Evolutionary conservation across 2,113 vertebrate genomes (phyloP).

Genomic region (Brachypteracias leptosomus): DNA sequence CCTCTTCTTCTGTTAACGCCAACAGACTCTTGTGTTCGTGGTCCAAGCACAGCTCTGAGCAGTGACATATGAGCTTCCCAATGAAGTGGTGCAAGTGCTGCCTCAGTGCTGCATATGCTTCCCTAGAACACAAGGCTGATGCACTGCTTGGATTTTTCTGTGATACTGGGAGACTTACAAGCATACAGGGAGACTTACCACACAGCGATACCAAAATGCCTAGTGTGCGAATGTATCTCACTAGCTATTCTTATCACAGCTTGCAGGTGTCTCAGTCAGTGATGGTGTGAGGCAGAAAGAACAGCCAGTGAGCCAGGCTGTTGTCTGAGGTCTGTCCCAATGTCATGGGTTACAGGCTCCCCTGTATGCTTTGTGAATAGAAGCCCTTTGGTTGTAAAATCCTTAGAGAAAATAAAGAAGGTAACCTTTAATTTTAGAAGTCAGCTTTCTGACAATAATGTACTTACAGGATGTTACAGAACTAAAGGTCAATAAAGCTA

Average conservation of each 20-base stretch:
- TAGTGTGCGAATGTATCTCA: background rate
- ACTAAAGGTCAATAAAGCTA: background rate
- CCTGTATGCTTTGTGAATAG: background rate
- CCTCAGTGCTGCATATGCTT: background rate
- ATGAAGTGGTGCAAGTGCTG: background rate
- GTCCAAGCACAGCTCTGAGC: background rate
- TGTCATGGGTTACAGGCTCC: background rate
- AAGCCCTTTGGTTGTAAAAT: background rate
- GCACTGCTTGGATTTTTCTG: background rate
- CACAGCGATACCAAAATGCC: background rate
- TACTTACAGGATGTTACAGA: background rate
- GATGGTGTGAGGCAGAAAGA: background rate
- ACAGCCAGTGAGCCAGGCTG: background rate
- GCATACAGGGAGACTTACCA: background rate
- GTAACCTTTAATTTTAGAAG: background rate
- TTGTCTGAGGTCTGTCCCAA: background rate
- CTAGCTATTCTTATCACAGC: background rate
- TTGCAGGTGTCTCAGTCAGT: background rate
- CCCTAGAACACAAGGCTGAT: background rate
- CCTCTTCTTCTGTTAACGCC: background rate
- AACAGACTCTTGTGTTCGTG: background rate
- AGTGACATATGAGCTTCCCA: background rate
- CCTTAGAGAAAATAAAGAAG: background rate
- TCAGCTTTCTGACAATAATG: background rate
- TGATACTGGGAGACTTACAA: background rate